Percentiles rank a stretch among this genome's conserved stretches.
Conservation (phyloP, 1,140 invertebrate species). For the Halictus rubicundus region DNA sequence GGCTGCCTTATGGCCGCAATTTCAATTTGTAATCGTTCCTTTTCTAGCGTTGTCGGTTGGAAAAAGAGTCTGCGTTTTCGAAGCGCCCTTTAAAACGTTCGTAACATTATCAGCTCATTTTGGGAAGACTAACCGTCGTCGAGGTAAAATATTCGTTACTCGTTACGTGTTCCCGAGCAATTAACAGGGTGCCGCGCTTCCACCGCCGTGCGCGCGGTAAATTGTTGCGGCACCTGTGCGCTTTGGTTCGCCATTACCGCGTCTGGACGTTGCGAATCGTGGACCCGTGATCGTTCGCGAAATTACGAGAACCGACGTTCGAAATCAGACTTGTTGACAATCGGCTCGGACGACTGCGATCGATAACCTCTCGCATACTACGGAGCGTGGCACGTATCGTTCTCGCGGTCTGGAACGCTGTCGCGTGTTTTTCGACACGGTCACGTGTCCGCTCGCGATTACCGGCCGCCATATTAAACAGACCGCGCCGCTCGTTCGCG, state of each 20-base stretch:
- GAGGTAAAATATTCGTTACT: constrained; percentile 10
- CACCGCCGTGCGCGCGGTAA: background rate
- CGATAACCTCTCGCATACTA: background rate
- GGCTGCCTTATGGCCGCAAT: no score
- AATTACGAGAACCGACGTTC: background rate
- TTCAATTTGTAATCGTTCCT: background rate
- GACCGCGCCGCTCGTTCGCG: background rate
- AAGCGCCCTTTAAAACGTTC: background rate
- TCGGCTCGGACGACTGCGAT: background rate
- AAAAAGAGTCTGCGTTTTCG: no score
- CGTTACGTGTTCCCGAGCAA: background rate
- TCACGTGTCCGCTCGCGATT: constrained; percentile 45
- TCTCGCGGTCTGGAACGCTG: constrained; percentile 1
- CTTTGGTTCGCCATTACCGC: background rate
- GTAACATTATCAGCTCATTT: background rate
- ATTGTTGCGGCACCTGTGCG: background rate
- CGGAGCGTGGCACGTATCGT: background rate
- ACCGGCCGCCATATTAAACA: constrained; percentile 32
- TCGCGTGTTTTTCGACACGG: constrained; percentile 45
- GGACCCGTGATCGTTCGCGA: background rate
- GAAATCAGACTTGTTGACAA: background rate
- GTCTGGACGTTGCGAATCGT: background rate
- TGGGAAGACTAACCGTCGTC: background rate
- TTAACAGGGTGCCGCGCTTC: background rate
- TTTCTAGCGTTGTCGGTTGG: background rate